Base-by-base conservation (phyloP, 1,140 invertebrate genomes). In the Mactra quadrangularis region DNA sequence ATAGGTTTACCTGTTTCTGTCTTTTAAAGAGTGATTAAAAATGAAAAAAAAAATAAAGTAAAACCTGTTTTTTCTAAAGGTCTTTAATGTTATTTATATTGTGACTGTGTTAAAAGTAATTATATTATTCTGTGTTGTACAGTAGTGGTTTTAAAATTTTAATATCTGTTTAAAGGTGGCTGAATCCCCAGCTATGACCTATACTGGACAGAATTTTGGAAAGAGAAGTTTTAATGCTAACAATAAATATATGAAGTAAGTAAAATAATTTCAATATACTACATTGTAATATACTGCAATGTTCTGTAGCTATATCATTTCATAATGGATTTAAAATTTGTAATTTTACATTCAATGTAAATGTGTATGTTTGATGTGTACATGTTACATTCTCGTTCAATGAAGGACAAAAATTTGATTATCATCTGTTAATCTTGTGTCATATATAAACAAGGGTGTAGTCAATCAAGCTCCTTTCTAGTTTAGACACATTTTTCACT, bases 171-270 rank as follows among this genome's bases (percentile, higher is more conserved):
- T 74, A 19, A 25, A 86, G 85, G 81, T 86, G 50, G 76, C 68
- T 19, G 85, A 86, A 35, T 79, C 85, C 17, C 33, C 45, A 17
- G 45, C 68, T 7, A 86, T 86, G 85, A 55, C 81, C 41, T 86
- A 86, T 72, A 47, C 79, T 17, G 85, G 85, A 9, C 70, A 86
- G 19, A 86, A 83, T 45, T 83, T 78, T 76, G 85, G 84, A 22
- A 55, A 19, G 45, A 57, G 38, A 19, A 31, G 17, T 29, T 15
- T 19, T 35, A 15, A 19, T n/a, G 7, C 29, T 57, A 3, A 22
- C 7, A 57, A 35, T 41, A 52, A 27, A 22, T 31, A 47, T 33
- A 35, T 31, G 19, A 55, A 55, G 50, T 72, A 38, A n/a, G 70
- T 55, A 7, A 7, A 27, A 38, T 38, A 72, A 25, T 45, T 11